phyloP scores from a whole-genome alignment of 2,888 invertebrate genomes.

The Corbicula japonica region DNA sequence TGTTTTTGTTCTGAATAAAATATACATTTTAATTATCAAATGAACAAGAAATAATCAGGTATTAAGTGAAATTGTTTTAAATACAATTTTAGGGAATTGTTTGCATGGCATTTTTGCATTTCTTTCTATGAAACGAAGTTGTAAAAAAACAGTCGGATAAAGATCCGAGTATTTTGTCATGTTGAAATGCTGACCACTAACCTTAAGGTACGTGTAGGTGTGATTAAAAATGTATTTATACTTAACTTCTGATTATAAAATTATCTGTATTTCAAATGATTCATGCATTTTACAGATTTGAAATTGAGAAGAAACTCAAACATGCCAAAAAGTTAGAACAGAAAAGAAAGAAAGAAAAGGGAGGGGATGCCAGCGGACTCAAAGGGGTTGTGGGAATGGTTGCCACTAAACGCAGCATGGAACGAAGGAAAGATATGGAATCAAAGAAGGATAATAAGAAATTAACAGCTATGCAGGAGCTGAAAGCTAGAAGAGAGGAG shows the following conservation, averaged over 20 bases:
- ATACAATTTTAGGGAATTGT: too few species aligned
- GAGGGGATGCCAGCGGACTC: constrained; percentile 50
- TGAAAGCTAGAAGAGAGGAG: constrained; percentile 96
- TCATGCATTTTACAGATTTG: too few species aligned
- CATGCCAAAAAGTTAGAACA: constrained; percentile 93
- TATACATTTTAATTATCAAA: too few species aligned
- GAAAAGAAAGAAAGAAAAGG: constrained; percentile 87
- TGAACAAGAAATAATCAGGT: too few species aligned
- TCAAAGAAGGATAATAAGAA: constrained; percentile 93
- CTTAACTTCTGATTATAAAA: too few species aligned
- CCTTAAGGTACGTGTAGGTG: too few species aligned
- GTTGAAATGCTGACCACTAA: not conserved
- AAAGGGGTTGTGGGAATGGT: constrained; percentile 71
- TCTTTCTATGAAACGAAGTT: too few species aligned
- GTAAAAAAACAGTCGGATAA: too few species aligned
- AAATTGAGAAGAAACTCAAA: constrained; percentile 97
- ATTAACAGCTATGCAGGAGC: constrained; percentile 96
- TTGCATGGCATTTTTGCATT: too few species aligned
- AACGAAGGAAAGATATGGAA: constrained; percentile 96
- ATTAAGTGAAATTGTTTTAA: too few species aligned
- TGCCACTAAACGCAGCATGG: constrained; percentile 89
- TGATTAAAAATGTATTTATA: not conserved
- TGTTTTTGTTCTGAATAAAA: too few species aligned
- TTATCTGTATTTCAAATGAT: too few species aligned
- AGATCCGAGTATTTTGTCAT: not conserved